Evolutionary conservation across 2,113 vertebrate species (phyloP).

Genomic region (Eublepharis macularius): DNA sequence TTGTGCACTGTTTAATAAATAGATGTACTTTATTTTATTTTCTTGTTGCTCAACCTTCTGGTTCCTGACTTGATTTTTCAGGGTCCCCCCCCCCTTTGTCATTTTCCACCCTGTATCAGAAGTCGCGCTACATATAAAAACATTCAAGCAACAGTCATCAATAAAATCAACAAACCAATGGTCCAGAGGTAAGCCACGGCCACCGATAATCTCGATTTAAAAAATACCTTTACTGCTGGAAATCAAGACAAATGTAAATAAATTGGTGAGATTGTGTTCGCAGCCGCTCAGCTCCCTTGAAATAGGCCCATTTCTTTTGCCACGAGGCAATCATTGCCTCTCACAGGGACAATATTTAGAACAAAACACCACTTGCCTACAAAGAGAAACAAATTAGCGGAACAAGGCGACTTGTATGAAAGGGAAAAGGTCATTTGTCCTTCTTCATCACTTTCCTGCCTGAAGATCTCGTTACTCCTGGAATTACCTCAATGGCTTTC

Average conservation of each 20-base stretch:
- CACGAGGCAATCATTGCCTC: neutral
- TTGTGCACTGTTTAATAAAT: too few species aligned
- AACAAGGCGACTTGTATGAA: constrained; percentile 47
- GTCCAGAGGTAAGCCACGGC: too few species aligned
- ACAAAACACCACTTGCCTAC: constrained; percentile 46
- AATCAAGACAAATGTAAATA: neutral
- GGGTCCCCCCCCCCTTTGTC: too few species aligned
- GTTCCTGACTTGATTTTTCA: too few species aligned
- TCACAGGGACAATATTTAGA: constrained; percentile 38
- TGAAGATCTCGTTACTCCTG: constrained; percentile 66
- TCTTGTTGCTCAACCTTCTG: too few species aligned
- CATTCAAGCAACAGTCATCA: neutral
- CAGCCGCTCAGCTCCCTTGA: constrained; percentile 42
- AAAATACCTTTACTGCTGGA: neutral
- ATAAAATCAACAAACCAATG: neutral
- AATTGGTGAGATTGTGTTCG: too few species aligned
- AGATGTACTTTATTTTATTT: too few species aligned
- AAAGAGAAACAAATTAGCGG: constrained; percentile 62
- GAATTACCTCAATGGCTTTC: constrained; percentile 69
- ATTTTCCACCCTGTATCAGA: too few species aligned
- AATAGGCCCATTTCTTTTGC: constrained; percentile 9
- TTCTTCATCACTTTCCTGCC: constrained; percentile 62
- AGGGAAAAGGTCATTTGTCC: constrained; percentile 67
- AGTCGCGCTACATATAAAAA: too few species aligned
- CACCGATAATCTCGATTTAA: too few species aligned